Conservation (phyloP, 2,888 invertebrate species). For the Epiblema foenella region DNA sequence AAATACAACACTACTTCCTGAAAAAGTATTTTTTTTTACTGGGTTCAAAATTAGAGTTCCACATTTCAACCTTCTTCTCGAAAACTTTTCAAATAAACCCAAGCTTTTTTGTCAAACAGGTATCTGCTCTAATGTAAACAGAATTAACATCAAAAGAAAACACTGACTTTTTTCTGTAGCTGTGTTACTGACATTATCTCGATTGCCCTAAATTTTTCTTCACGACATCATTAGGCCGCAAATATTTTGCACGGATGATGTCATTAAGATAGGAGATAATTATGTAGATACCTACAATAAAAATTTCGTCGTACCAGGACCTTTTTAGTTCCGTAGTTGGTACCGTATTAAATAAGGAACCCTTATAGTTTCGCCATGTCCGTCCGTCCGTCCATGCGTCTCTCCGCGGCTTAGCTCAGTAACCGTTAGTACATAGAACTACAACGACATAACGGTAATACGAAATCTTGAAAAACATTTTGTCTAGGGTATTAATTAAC, state of each 20-base stretch:
- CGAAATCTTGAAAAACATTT: too few species aligned
- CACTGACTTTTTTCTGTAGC: not conserved
- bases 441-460: too few species aligned
- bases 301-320: not conserved
- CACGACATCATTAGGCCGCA: conserved; percentile 21
- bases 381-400: too few species aligned
- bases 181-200: conserved; percentile 20
- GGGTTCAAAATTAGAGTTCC: not conserved
- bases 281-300: conserved; percentile 8
- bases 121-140: conserved; percentile 4
- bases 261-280: conserved; percentile 31
- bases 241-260: conserved; percentile 27
- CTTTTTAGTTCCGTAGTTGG: too few species aligned
- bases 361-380: too few species aligned
- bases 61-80: too few species aligned
- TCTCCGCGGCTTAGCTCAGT: too few species aligned
- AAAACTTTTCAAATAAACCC: not conserved
- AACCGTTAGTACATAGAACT: too few species aligned
- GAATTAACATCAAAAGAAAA: conserved; percentile 14
- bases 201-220: conserved; percentile 21
- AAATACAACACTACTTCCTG: not conserved
- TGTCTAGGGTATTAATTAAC: too few species aligned
- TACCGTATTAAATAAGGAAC: too few species aligned
- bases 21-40: not conserved
- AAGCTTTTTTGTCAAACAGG: not conserved